phyloP scores from a whole-genome alignment of 2,113 vertebrate genomes.

The Caloenas nicobarica region DNA sequence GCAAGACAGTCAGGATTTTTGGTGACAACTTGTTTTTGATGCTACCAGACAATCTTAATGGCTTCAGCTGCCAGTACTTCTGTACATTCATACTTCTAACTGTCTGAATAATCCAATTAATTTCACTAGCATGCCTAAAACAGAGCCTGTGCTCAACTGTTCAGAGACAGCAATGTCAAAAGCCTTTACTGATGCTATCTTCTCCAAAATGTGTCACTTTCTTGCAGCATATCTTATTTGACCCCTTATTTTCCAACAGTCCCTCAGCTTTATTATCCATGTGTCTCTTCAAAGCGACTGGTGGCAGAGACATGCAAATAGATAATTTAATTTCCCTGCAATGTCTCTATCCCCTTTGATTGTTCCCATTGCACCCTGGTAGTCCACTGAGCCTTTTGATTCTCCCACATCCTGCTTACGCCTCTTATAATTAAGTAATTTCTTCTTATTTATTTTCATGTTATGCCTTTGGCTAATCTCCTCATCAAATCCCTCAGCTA shows the following conservation, averaged over 20 bases:
- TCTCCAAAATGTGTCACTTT: background rate
- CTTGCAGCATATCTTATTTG: background rate
- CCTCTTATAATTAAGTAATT: constrained; percentile 58
- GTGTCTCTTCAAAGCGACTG: background rate
- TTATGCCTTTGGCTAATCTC: constrained; percentile 62
- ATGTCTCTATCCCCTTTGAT: constrained; percentile 61
- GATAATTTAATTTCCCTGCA: constrained; percentile 43
- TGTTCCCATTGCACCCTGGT: constrained; percentile 54
- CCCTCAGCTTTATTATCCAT: background rate
- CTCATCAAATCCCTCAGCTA: constrained; percentile 49
- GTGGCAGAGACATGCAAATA: constrained; percentile 10
- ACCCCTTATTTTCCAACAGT: background rate
- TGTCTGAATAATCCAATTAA: constrained; percentile 1
- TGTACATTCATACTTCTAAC: background rate
- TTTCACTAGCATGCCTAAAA: background rate
- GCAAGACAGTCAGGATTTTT: background rate
- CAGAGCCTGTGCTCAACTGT: background rate
- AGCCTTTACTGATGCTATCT: background rate
- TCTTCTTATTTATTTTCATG: constrained; percentile 63
- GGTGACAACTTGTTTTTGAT: background rate
- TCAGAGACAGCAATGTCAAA: background rate
- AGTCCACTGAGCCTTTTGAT: constrained; percentile 43
- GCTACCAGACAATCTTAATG: background rate
- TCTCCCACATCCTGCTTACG: constrained; percentile 39
- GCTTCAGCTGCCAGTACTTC: constrained; percentile 17